Conservation (phyloP, 2,888 invertebrate genomes). For the Ormia ochracea region DNA sequence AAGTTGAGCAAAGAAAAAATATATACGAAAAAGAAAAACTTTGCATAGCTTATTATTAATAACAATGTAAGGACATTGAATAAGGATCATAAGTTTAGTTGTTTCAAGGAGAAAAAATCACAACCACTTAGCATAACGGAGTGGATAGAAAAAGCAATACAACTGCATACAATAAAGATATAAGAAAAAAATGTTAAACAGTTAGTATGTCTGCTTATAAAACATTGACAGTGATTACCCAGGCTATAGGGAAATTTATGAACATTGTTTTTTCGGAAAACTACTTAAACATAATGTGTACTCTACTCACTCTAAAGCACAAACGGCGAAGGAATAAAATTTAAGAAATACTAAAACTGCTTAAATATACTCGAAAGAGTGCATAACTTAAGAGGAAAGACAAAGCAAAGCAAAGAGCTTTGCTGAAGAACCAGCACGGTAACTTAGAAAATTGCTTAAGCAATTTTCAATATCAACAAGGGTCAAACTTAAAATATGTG, state of each 20-base stretch:
- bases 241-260: slow-evolving; percentile 49
- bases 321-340: slow-evolving; percentile 8
- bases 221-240: slow-evolving; percentile 62
- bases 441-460: slow-evolving; percentile 35
- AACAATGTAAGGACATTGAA: slow-evolving; percentile 63
- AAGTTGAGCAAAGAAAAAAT: background rate
- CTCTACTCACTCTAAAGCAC: background rate
- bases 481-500: slow-evolving; percentile 36
- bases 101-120: slow-evolving; percentile 38
- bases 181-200: slow-evolving; percentile 1
- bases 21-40: slow-evolving; percentile 28
- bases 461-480: slow-evolving; percentile 56
- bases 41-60: slow-evolving; percentile 63
- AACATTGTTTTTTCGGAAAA: slow-evolving; percentile 19
- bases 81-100: slow-evolving; percentile 59
- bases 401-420: background rate
- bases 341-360: slow-evolving; percentile 35
- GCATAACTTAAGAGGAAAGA: background rate
- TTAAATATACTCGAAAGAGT: slow-evolving; percentile 20
- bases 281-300: slow-evolving; percentile 30
- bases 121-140: slow-evolving; percentile 57
- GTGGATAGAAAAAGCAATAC: slow-evolving; percentile 22
- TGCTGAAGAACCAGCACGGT: background rate
- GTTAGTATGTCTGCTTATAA: slow-evolving; percentile 44
- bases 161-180: background rate